Base-by-base conservation (phyloP, 1,140 invertebrate genomes). In the Euwallacea fornicatus region DNA sequence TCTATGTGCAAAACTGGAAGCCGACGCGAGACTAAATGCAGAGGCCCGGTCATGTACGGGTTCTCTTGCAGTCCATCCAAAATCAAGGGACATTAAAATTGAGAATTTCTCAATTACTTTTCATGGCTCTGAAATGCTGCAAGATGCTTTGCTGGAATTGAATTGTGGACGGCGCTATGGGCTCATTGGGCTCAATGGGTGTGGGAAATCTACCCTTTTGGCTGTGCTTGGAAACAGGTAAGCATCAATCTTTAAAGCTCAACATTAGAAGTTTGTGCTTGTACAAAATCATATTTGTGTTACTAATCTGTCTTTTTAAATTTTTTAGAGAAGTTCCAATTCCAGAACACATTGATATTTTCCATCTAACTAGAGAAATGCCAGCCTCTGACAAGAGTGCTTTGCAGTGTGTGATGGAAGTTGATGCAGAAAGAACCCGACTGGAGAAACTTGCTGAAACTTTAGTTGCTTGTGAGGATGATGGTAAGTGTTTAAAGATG, bases 21-120 rank as follows among this genome's bases (percentile, higher is more conserved):
- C 90, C 61, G 96, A 98, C 79, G 91, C 97, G 9, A 88, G 91
- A 73, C 85, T 98, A 72, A 97, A 95, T 83, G 94, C 96, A 0
- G 93, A 97, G 80, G 95, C 96, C 2, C 85, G 98, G 62, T 91
- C 97, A 0, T 97, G 95, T 72, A 99, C 98, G 9, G 98, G 97
- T 42, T 93, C 95, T 0, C 83, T 98, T 65, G 95, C 93, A 2
- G 94, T 98, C 2, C 97, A 99, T 84, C 94, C 95, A 8, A 90
- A 95, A 73, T 96, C 95, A 72, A 86, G 98, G 71, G 98, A 99
- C 83, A 87, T 99, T 42, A 99, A 99, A 83, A 97, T 99, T 78
- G 93, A 93, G 64, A 98, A 95, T 80, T 93, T 99, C 79, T 98
- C 97, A 44, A 95, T 99, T 63, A 98, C 96, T 59, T 99, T 99